Base-by-base conservation (phyloP, 2,797 vertebrate species). In the Orestias chungarensis region DNA sequence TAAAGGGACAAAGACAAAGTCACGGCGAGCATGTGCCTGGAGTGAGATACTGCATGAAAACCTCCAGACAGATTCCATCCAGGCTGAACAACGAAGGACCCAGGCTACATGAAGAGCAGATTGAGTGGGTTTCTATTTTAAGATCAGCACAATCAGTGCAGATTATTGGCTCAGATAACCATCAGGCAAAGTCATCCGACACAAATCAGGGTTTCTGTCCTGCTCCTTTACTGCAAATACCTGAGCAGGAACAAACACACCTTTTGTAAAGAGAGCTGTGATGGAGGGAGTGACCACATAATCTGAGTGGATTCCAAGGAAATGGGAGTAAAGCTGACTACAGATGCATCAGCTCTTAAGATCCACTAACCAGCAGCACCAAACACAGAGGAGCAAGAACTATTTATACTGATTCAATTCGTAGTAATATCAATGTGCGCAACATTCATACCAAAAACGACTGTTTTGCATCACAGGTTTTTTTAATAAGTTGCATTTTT, bases 201-300 rank as follows among this genome's bases (percentile, higher is more conserved):
- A 25, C 2, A 25, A 33, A 52, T 11, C 2, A 17, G 33, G 50
- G n/a, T 69, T 1, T 23, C 8, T 33, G 47, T 0, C 25, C 42
- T 17, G 23, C 25, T 70, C 27, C 54, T 76, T 77, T 68, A 29
- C 42, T 42, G 68, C 31, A 8, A 6, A 73, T 64, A 69, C 70
- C 78, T 81, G 86, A 84, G 84, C 83, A 70, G 74, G 80, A 79
- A 82, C 82, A 90, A 88, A 86, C 90, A 90, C 91, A 54, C 92
- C 91, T 82, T 92, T 84, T 81, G 88, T 87, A 83, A 91, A 91
- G 88, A 91, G 14, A 75, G 78, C 55, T 70, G 68, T 27, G 66
- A 68, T 44, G 43, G 52, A 80, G 55, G 70, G 73, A 35, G 55
- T 20, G 55, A 35, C 35, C 29, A 59, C 11, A 33, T 31, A 59